These are phyloP conservation scores for Platichthys stellatus DNA, from an alignment of 2,113 vertebrate species.

Conservation along the genomic window DNA sequence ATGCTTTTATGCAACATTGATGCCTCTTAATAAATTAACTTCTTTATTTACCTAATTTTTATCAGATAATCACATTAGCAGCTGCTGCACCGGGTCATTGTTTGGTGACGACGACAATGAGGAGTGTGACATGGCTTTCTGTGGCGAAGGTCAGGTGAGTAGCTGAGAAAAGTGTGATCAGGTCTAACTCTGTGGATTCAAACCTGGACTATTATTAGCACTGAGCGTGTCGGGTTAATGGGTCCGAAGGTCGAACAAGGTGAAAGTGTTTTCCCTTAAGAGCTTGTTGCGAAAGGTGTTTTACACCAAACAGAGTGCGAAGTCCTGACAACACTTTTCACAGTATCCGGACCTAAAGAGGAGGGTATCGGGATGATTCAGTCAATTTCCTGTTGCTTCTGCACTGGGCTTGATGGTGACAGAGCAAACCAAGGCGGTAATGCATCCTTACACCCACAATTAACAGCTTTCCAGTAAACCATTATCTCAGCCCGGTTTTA, in stretches of 20 bases:
- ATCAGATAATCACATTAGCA: neutral
- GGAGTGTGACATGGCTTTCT: neutral
- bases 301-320: slow-evolving; percentile 4
- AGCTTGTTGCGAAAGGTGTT: slow-evolving; percentile 58
- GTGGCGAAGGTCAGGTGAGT: neutral
- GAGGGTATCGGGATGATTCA: neutral
- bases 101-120: slow-evolving; percentile 1
- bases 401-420: slow-evolving; percentile 12
- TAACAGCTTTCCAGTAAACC: neutral
- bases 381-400: neutral
- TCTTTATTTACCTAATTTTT: neutral
- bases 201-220: slow-evolving; percentile 59
- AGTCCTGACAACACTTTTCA: slow-evolving; percentile 15
- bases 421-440: neutral
- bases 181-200: slow-evolving; percentile 11
- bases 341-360: neutral
- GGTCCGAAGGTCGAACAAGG: slow-evolving; percentile 68
- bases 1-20: no score
- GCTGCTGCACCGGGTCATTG: neutral
- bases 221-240: slow-evolving; percentile 55
- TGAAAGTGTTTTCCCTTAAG: slow-evolving; percentile 51
- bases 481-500: no score
- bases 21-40: neutral
- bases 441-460: neutral
- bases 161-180: slow-evolving; percentile 8